Evolutionary conservation across 2,888 invertebrate species (phyloP).

Genomic region (Nebria brevicollis): DNA sequence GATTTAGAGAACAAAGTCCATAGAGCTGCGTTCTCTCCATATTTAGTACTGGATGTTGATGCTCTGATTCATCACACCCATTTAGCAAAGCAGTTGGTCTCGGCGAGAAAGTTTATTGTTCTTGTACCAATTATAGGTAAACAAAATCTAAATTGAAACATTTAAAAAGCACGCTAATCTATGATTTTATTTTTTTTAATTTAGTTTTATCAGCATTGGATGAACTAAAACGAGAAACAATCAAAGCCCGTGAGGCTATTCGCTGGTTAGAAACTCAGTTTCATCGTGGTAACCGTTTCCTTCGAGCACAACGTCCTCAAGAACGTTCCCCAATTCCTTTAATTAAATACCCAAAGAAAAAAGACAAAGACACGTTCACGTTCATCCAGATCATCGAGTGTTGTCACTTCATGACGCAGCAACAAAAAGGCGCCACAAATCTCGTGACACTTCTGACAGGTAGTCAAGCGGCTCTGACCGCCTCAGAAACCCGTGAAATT

Average conservation of each 20-base stretch:
- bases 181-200: constrained; percentile 55
- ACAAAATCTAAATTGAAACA: neutral
- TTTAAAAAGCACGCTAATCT: constrained; percentile 11
- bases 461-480: constrained; percentile 61
- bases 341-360: constrained; percentile 80
- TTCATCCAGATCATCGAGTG: constrained; percentile 86
- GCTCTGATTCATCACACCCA: constrained; percentile 81
- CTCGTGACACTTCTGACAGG: constrained; percentile 85
- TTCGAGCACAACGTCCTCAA: constrained; percentile 86
- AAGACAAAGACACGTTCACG: constrained; percentile 77
- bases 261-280: constrained; percentile 93
- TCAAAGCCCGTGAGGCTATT: constrained; percentile 88
- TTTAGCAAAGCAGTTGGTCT: constrained; percentile 83
- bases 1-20: constrained; percentile 81
- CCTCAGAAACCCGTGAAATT: constrained; percentile 71
- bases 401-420: constrained; percentile 78
- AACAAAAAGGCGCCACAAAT: constrained; percentile 67
- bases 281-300: constrained; percentile 85
- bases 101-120: constrained; percentile 84
- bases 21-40: constrained; percentile 76
- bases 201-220: constrained; percentile 89
- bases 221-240: constrained; percentile 85
- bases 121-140: constrained; percentile 88
- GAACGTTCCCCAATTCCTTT: constrained; percentile 79
- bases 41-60: constrained; percentile 88